These are phyloP conservation scores for Burhinus bistriatus DNA, from an alignment of 2,113 vertebrate genomes.

Conservation along the genomic window DNA sequence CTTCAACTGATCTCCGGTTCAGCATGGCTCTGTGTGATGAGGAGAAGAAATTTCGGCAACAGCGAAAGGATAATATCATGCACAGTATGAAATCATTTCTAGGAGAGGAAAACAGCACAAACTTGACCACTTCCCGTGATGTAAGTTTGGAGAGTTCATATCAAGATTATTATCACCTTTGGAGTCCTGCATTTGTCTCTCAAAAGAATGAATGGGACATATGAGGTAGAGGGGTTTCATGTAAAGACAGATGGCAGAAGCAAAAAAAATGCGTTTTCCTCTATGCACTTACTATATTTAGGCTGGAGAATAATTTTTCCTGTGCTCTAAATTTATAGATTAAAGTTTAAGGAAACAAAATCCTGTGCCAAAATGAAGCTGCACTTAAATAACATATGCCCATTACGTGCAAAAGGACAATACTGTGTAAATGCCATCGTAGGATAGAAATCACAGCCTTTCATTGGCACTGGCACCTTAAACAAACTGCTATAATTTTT, in stretches of 20 bases:
- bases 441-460: background rate
- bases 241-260: background rate
- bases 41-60: slow-evolving; percentile 88
- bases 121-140: slow-evolving; percentile 80
- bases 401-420: background rate
- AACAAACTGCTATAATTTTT: background rate
- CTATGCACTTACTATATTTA: background rate
- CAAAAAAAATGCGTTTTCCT: background rate
- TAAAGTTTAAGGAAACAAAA: background rate
- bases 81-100: slow-evolving; percentile 88
- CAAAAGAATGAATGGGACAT: background rate
- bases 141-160: slow-evolving; percentile 68
- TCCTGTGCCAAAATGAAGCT: background rate
- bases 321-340: background rate
- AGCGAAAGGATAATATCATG: slow-evolving; percentile 82
- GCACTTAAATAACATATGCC: background rate
- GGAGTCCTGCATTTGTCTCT: background rate
- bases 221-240: background rate
- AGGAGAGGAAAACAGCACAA: slow-evolving; percentile 79
- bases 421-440: background rate
- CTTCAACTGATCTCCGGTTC: slow-evolving; percentile 89
- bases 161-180: background rate
- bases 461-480: background rate
- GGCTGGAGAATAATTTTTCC: background rate
- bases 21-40: slow-evolving; percentile 91